Percentiles rank a stretch among this genome's conserved stretches.
phyloP scores from a whole-genome alignment of 2,888 invertebrate species.

The Tinea trinotella region DNA sequence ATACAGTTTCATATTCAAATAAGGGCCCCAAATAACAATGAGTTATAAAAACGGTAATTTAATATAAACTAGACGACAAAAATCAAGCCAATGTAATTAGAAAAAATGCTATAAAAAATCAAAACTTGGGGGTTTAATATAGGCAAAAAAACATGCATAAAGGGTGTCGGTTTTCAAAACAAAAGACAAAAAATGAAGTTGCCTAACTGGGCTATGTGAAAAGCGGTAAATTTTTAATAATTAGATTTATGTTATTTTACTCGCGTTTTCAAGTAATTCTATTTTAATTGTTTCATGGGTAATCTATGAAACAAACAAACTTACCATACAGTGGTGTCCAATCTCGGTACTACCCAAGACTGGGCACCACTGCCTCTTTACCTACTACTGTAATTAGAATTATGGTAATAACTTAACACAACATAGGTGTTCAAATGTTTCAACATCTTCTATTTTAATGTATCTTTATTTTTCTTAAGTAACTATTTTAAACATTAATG shows the following conservation, averaged over 20 bases:
- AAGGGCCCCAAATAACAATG: slow-evolving; percentile 56
- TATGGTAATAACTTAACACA: too few relatives aligned
- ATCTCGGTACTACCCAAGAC: too few relatives aligned
- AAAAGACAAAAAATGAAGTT: slow-evolving; percentile 44
- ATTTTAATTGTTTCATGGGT: too few relatives aligned
- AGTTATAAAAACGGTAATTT: slow-evolving; percentile 65
- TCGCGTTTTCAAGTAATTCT: too few relatives aligned
- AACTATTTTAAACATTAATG: slow-evolving; percentile 1
- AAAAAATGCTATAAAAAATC: slow-evolving; percentile 52
- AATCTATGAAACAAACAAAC: too few relatives aligned
- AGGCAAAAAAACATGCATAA: slow-evolving; percentile 43
- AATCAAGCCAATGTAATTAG: slow-evolving; percentile 56
- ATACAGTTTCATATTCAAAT: slow-evolving; percentile 50
- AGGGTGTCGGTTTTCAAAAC: slow-evolving; percentile 46
- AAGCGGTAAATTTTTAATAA: slow-evolving; percentile 61
- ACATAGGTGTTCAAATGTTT: too few relatives aligned
- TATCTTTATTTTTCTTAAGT: background rate
- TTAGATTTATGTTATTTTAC: slow-evolving; percentile 48
- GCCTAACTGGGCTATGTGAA: slow-evolving; percentile 55
- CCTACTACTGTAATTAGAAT: too few relatives aligned
- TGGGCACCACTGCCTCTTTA: too few relatives aligned
- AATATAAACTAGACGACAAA: slow-evolving; percentile 69
- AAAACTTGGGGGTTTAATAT: slow-evolving; percentile 34
- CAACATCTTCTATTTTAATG: too few relatives aligned
- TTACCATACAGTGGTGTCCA: too few relatives aligned